Evolutionary conservation across 2,888 invertebrate genomes (phyloP).

Genomic region (Oligia fasciuncula): DNA sequence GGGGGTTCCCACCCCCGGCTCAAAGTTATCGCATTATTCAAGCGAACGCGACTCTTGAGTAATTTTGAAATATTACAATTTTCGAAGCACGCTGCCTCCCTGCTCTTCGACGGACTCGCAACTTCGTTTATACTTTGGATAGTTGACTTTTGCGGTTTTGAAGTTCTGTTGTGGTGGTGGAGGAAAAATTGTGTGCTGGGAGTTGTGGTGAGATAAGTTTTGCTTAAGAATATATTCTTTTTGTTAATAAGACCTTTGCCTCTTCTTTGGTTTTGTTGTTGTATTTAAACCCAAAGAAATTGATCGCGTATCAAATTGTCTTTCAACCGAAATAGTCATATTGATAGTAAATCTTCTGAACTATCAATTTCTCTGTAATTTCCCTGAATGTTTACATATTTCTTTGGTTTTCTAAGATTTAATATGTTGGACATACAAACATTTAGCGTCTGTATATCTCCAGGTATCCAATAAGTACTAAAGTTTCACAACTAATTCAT

Average conservation of each 20-base stretch:
- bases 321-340: neutral
- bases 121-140: constrained; percentile 70
- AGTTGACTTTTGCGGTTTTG: constrained; percentile 59
- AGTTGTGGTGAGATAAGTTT: constrained; percentile 23
- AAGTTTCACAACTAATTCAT: neutral
- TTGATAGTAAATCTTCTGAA: neutral
- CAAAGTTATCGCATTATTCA: constrained; percentile 89
- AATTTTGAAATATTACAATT: constrained; percentile 91
- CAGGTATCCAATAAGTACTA: neutral
- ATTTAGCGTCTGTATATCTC: neutral
- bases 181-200: constrained; percentile 20
- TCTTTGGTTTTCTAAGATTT: neutral
- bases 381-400: neutral
- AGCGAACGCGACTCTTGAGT: constrained; percentile 90
- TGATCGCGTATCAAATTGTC: neutral
- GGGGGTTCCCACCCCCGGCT: constrained; percentile 76
- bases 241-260: neutral
- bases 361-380: neutral
- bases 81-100: constrained; percentile 84
- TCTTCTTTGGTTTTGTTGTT: neutral
- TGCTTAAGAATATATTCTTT: neutral
- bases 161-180: constrained; percentile 41
- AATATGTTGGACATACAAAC: neutral
- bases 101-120: constrained; percentile 77
- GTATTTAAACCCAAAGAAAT: neutral